A percentile compares a stretch with the other conserved stretches of the same genome.
phyloP scores from a whole-genome alignment of 92 coral and sea anemone genomes.

The Porites rus region DNA sequence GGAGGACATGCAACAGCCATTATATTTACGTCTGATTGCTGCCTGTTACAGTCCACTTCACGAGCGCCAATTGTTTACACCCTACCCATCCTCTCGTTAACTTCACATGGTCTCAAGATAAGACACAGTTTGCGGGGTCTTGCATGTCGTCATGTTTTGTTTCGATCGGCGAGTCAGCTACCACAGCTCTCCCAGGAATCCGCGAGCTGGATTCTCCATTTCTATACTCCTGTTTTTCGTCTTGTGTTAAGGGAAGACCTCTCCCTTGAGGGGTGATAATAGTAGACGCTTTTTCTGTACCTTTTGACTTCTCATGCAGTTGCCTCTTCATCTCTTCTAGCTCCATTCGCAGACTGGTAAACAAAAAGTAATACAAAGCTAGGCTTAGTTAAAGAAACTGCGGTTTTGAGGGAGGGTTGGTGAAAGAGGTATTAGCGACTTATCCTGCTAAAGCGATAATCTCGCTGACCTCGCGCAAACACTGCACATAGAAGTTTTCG shows the following conservation, averaged over 20 bases:
- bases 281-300: background rate
- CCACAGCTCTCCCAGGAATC: background rate
- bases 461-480: too few relatives aligned
- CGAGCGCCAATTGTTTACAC: background rate
- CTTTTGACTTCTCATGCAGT: slow-evolving; percentile 31
- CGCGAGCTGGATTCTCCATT: background rate
- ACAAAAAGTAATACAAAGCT: background rate
- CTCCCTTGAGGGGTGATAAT: background rate
- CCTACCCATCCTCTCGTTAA: background rate
- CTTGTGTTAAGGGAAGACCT: background rate
- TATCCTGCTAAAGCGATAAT: too few relatives aligned
- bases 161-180: background rate
- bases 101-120: background rate
- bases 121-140: slow-evolving; percentile 26
- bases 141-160: slow-evolving; percentile 8
- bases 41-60: background rate
- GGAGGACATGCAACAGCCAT: background rate
- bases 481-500: too few relatives aligned
- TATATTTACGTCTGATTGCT: background rate
- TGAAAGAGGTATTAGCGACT: too few relatives aligned
- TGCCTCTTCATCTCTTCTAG: slow-evolving; percentile 61
- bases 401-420: too few relatives aligned
- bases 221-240: background rate
- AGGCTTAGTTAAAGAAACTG: too few relatives aligned
- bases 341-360: slow-evolving; percentile 65